phyloP scores from a whole-genome alignment of 2,888 invertebrate genomes.

The Muschampia plurimacula region DNA sequence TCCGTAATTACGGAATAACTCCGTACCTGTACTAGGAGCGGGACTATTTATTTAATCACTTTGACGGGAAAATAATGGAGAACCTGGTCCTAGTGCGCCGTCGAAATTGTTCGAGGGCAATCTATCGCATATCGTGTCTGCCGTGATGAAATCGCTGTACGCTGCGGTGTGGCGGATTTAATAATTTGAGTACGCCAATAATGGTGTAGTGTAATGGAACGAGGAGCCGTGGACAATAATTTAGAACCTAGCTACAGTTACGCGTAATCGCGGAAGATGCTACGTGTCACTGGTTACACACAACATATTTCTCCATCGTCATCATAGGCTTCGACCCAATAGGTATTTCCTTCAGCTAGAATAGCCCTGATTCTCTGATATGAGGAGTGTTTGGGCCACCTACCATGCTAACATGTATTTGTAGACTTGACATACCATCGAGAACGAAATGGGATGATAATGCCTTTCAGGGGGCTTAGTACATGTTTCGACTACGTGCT shows the following conservation, averaged over 20 bases:
- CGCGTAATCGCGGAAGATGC: slow-evolving; percentile 25
- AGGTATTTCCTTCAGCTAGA: not conserved
- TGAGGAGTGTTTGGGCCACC: too few relatives aligned
- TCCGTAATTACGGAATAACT: slow-evolving; percentile 83
- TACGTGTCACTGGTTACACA: slow-evolving; percentile 25
- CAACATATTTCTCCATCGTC: not conserved
- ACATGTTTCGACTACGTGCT: too few relatives aligned
- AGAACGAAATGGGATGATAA: too few relatives aligned
- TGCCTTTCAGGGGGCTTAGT: too few relatives aligned
- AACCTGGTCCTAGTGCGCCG: slow-evolving; percentile 62
- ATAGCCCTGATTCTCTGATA: too few relatives aligned
- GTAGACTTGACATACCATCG: too few relatives aligned
- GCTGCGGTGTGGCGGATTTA: slow-evolving; percentile 57
- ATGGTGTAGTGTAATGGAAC: slow-evolving; percentile 41
- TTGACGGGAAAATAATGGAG: slow-evolving; percentile 82
- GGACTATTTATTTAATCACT: slow-evolving; percentile 85
- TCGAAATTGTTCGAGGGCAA: slow-evolving; percentile 59
- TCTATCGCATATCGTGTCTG: slow-evolving; percentile 66
- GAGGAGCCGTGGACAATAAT: slow-evolving; percentile 19
- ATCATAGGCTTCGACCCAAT: not conserved
- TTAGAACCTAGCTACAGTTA: slow-evolving; percentile 26
- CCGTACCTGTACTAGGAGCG: slow-evolving; percentile 62
- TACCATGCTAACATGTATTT: too few relatives aligned
- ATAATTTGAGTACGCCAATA: slow-evolving; percentile 64
- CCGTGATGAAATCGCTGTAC: slow-evolving; percentile 57